A percentile compares a stretch with the other conserved stretches of the same genome.
These are phyloP conservation scores for Drosophila novamexicana DNA, from an alignment of 1,140 invertebrate species.

Conservation along the genomic window DNA sequence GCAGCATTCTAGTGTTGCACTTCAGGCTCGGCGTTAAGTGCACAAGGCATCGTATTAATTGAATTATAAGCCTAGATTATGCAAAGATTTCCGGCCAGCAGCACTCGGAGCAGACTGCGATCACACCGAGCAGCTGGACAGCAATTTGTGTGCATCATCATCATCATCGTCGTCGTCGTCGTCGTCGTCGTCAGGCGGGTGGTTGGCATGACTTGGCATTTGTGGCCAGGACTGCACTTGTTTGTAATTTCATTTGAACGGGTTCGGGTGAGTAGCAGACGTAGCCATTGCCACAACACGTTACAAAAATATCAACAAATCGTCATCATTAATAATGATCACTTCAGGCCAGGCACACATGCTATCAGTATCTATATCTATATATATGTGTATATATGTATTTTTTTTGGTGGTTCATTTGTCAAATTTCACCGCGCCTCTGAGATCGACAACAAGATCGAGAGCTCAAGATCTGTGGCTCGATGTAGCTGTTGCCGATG, in stretches of 20 bases:
- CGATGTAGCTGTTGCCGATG: constrained; percentile 34
- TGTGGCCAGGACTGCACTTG: constrained; percentile 66
- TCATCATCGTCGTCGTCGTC: constrained; percentile 43
- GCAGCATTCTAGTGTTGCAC: constrained; percentile 79
- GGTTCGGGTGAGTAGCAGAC: not conserved
- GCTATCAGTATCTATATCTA: constrained; percentile 40
- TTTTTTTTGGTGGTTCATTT: constrained; percentile 71
- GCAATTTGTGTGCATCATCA: constrained; percentile 73
- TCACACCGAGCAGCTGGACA: constrained; percentile 47
- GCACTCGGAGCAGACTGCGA: constrained; percentile 5
- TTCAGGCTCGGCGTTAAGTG: constrained; percentile 72
- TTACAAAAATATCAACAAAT: constrained; percentile 84
- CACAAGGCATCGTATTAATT: constrained; percentile 79
- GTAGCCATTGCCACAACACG: constrained; percentile 57
- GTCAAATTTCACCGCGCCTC: constrained; percentile 80
- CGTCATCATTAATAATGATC: constrained; percentile 84
- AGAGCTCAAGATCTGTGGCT: constrained; percentile 58
- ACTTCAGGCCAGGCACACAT: constrained; percentile 65
- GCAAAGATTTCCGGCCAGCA: constrained; percentile 81
- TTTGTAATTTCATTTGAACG: constrained; percentile 65
- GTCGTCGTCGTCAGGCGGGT: constrained; percentile 8
- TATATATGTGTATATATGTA: constrained; percentile 17
- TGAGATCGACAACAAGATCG: constrained; percentile 60
- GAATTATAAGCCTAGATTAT: constrained; percentile 84
- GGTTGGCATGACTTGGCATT: constrained; percentile 71